These are phyloP conservation scores for Troglohyphantes excavatus DNA, from an alignment of 2,888 invertebrate genomes.

Conservation along the genomic window DNA sequence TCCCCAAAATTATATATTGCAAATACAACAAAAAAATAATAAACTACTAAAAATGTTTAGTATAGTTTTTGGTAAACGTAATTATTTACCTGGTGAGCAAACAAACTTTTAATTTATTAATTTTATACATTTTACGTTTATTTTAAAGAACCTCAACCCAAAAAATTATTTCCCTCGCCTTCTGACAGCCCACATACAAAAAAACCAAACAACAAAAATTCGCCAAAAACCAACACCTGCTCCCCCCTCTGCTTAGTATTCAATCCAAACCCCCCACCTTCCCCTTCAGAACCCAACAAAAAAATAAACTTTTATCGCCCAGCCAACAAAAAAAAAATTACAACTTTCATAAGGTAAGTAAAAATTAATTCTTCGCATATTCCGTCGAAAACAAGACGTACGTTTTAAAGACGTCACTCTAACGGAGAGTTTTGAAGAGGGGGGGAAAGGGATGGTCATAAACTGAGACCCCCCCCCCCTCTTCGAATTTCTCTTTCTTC, in stretches of 20 bases:
- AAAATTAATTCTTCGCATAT: conserved; percentile 53
- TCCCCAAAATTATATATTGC: too few species aligned
- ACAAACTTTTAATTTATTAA: background rate
- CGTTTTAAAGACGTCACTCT: conserved; percentile 9
- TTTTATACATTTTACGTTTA: conserved; percentile 2
- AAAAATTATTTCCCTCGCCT: background rate
- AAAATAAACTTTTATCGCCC: background rate
- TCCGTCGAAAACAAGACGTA: conserved; percentile 36
- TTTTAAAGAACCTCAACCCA: background rate
- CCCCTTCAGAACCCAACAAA: background rate
- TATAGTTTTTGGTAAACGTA: background rate
- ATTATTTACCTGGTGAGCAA: background rate
- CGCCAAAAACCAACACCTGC: conserved; percentile 42
- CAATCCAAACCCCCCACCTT: conserved; percentile 11
- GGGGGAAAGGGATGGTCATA: background rate
- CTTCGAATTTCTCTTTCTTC: background rate
- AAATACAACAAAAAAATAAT: background rate
- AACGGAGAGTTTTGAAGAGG: background rate
- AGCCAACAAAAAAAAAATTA: background rate
- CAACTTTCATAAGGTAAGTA: background rate
- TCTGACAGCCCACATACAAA: background rate
- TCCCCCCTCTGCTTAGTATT: conserved; percentile 28
- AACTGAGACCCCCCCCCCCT: conserved; percentile 11
- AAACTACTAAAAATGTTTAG: background rate
- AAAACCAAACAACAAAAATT: background rate